Evolutionary conservation across 2,888 invertebrate genomes (phyloP), one percentile per base, ranked within the genome.

Genomic region (Yponomeuta plumbellus): DNA sequence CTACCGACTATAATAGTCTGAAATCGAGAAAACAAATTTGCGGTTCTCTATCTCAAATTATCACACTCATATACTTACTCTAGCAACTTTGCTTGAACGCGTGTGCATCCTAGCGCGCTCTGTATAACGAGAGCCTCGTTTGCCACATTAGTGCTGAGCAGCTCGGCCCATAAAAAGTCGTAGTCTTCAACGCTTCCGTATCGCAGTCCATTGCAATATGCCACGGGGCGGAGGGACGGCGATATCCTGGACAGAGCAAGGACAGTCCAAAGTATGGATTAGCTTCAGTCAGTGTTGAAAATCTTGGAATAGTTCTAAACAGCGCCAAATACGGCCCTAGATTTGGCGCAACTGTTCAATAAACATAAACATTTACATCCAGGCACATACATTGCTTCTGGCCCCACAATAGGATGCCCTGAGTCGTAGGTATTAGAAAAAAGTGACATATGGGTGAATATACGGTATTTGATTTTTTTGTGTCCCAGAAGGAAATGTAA

Each of bases 201-300:
- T 13, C 91, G 86, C 3, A 96, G 78, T 0, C 93, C 95, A 21
- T 89, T 91, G 78, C 95, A 95, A 79, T 95, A 95, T 0, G 94
- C 93, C 0, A 93, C 86, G 0, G 89, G 78, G 67, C 94, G 92
- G 2, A 91, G 73, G 64, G 90, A 90, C 59, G 89, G 85, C 2
- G 83, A 52, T 20, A 91, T 80, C 65, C 90, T 90, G 68, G 11
- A 69, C 44, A 52, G 44, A 52, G 17, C 17, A 52, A 52, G 44
- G 13, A 72, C 61, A 39, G 67, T 21, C 17, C 61, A 44, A 40
- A 65, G 59, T 21, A 59, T 59, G 21, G 21, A n/a, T n/a, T n/a
- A n/a, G n/a, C 5, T 21, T 20, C 44, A 8, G 26, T 26, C 26
- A 26, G 26, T 26, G 26, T 26, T 26, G 26, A 26, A 4, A 26